A percentile compares a stretch with the other conserved stretches of the same genome.
Evolutionary conservation across 2,888 invertebrate genomes (phyloP).

Genomic region (Leptura quadrifasciata): DNA sequence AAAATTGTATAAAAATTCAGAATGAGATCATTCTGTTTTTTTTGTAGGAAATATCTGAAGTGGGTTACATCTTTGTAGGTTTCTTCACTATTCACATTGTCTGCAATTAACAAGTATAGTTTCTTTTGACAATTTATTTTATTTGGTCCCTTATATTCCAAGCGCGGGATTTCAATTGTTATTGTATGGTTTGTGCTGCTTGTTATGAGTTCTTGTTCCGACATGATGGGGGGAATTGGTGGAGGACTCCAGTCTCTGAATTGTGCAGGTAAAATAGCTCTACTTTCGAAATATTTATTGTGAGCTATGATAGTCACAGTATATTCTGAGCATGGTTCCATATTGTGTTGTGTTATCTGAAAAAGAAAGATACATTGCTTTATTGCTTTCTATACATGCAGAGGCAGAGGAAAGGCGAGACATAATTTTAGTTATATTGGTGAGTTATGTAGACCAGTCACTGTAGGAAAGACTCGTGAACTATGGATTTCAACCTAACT

Average conservation of each 20-base stretch:
- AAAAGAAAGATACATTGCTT: slow-evolving; percentile 1
- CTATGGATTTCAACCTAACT: too few relatives aligned
- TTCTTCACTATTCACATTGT: not conserved
- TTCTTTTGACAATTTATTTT: not conserved
- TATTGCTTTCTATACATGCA: not conserved
- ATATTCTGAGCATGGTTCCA: slow-evolving; percentile 9
- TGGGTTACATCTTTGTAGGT: not conserved
- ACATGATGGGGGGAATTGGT: not conserved
- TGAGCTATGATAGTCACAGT: not conserved
- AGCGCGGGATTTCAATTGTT: not conserved
- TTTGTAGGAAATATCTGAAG: slow-evolving; percentile 1
- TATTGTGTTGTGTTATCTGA: not conserved
- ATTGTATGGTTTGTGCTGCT: not conserved
- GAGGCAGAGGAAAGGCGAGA: too few relatives aligned
- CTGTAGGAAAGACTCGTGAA: too few relatives aligned
- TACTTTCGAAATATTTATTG: not conserved
- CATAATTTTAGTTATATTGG: too few relatives aligned
- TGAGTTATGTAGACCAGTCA: too few relatives aligned
- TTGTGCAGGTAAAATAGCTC: not conserved
- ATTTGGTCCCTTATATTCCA: not conserved
- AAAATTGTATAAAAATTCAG: not conserved
- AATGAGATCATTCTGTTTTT: not conserved
- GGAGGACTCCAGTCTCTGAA: slow-evolving; percentile 1
- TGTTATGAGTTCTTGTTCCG: not conserved
- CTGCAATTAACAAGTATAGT: slow-evolving; percentile 23